Evolutionary conservation across 1,140 invertebrate genomes (phyloP).

Genomic region (Drosophila prosaltans): DNA sequence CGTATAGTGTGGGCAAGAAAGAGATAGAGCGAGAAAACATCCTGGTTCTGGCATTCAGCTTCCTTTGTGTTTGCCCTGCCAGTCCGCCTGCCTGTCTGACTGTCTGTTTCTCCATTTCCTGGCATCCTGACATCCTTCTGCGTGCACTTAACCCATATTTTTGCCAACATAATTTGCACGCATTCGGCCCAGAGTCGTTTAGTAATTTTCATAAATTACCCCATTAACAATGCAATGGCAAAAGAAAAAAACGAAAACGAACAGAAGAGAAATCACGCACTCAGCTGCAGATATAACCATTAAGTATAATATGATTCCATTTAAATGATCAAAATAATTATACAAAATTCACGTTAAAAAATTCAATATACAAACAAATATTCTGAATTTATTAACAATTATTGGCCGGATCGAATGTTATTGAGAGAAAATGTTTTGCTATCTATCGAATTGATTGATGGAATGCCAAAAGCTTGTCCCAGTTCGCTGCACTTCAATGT

Average conservation of each 20-base stretch:
- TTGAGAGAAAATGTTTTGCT: slow-evolving; percentile 33
- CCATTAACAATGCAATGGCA: slow-evolving; percentile 38
- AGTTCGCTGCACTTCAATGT: slow-evolving; percentile 69
- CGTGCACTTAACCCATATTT: slow-evolving; percentile 72
- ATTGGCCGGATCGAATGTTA: slow-evolving; percentile 22
- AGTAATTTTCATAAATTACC: slow-evolving; percentile 79
- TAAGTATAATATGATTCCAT: slow-evolving; percentile 49
- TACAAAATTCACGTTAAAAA: not conserved
- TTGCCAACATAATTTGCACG: slow-evolving; percentile 71
- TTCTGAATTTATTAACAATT: not conserved
- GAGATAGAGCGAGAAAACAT: slow-evolving; percentile 34
- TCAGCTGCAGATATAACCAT: slow-evolving; percentile 25
- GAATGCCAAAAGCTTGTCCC: slow-evolving; percentile 34
- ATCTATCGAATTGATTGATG: slow-evolving; percentile 15
- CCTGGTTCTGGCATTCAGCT: slow-evolving; percentile 24
- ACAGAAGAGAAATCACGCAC: slow-evolving; percentile 10
- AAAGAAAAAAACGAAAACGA: not conserved
- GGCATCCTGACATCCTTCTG: slow-evolving; percentile 63
- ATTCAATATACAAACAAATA: too few relatives aligned
- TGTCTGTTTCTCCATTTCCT: slow-evolving; percentile 4
- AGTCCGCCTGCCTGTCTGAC: not conserved
- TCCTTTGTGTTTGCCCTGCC: not conserved
- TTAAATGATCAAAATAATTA: slow-evolving; percentile 16
- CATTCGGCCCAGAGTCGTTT: slow-evolving; percentile 65
- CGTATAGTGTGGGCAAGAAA: not conserved